A percentile compares a stretch with the other conserved stretches of the same genome.
Evolutionary conservation across 1,140 invertebrate species (phyloP).

Genomic region (Aphaenogaster rudis): DNA sequence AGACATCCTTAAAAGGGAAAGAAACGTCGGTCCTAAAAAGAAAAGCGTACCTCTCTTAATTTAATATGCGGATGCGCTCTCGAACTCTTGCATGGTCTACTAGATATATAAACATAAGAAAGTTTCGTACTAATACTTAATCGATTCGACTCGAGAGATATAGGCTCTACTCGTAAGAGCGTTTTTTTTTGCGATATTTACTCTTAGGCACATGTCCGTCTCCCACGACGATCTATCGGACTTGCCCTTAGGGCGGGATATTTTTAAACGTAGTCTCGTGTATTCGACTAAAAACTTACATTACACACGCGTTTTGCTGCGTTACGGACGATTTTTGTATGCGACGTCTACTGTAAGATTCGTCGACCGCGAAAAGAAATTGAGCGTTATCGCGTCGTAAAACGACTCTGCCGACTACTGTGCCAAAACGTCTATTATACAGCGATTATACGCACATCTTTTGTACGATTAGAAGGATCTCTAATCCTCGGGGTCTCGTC

Average conservation of each 20-base stretch:
- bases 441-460: constrained; percentile 7
- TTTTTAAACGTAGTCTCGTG: constrained; percentile 24
- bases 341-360: neutral
- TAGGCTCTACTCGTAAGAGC: constrained; percentile 46
- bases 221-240: neutral
- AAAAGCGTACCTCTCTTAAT: constrained; percentile 28
- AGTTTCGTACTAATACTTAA: constrained; percentile 56
- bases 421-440: constrained; percentile 64
- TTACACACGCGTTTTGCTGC: constrained; percentile 3
- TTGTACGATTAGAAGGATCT: constrained; percentile 17
- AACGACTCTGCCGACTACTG: constrained; percentile 45
- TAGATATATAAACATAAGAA: constrained; percentile 47
- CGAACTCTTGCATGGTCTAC: constrained; percentile 37
- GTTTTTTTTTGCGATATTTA: constrained; percentile 62
- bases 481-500: neutral
- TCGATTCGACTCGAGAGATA: constrained; percentile 10
- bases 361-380: neutral
- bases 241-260: constrained; percentile 1
- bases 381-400: neutral
- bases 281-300: constrained; percentile 51
- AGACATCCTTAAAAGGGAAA: neutral
- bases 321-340: constrained; percentile 32
- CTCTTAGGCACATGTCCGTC: constrained; percentile 12
- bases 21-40: constrained; percentile 24
- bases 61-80: neutral